Evolutionary conservation across 2,888 invertebrate genomes (phyloP), one percentile per base, ranked within the genome.

Genomic region (Taphrorychus bicolor): DNA sequence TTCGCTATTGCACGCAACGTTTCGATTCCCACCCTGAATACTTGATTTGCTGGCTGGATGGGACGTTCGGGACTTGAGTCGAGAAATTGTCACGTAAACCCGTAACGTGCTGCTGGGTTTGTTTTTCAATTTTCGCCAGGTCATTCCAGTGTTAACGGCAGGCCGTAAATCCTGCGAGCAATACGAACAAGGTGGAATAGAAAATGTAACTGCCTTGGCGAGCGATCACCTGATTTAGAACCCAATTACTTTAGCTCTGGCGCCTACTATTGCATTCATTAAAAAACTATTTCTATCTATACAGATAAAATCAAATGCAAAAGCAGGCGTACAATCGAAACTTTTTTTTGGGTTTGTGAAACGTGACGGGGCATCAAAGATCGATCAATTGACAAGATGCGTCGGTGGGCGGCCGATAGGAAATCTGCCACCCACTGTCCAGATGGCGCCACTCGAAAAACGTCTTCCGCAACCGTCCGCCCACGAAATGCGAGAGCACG

Each of bases 361-460:
- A 32, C 32, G 32, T 32, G 32, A 32, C 32, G 7, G 7, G 32
- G 32, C 32, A 48, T 48, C 48, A 16, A 48, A 51, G 18, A 51
- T 19, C 51, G 18, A 51, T 51, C 51, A 45, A 45, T 45, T 11
- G 45, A 45, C 5, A 5, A 45, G 21, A 51, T 51, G 51, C 51
- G 21, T 21, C 51, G 51, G 71, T 66, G 63, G 67, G 69, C 59
- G 59, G 32, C 24, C 56, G 61, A 66, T 63, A 59, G 66, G 61
- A 41, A 16, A 65, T 19, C 42, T 59, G 52, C 65, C 72, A 70
- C 72, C 67, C 70, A 63, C 70, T 40, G 54, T 11, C 45, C 54
- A 71, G 72, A 71, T 71, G 71, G 70, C 67, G 69, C 69, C 72
- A 60, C 57, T 69, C 62, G 66, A 56, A 70, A 66, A 70, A 16